phyloP scores from a whole-genome alignment of 1,140 invertebrate species.

The Brachionus rubens region DNA sequence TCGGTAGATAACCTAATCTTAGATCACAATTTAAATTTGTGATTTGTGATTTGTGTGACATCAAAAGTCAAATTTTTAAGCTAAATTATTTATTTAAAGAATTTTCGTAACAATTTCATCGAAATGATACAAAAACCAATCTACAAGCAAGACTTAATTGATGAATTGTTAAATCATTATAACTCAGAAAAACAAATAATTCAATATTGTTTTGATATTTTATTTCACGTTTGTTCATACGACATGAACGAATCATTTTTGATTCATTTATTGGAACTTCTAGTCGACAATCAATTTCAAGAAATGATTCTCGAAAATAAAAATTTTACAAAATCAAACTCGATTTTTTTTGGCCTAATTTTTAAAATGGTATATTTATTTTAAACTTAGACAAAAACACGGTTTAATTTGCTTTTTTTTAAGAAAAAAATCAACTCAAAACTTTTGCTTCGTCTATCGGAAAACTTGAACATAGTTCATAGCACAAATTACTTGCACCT shows the following conservation, averaged over 20 bases:
- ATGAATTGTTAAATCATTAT: not conserved
- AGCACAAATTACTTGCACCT: not conserved
- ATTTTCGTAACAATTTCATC: not conserved
- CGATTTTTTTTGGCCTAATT: not conserved
- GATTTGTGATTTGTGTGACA: no score
- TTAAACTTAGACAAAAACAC: no score
- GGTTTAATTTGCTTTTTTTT: no score
- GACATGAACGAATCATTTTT: slow-evolving; percentile 22
- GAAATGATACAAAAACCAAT: slow-evolving; percentile 1
- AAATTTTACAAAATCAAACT: not conserved
- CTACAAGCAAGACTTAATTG: not conserved
- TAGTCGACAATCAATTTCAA: not conserved
- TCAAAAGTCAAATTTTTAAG: no score
- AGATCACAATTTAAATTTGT: no score
- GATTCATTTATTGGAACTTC: not conserved
- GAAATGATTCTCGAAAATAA: not conserved
- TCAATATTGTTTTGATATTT: not conserved
- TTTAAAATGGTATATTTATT: no score
- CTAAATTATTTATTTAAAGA: slow-evolving; percentile 6
- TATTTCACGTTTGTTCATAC: not conserved
- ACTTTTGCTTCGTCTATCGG: not conserved
- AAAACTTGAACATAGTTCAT: slow-evolving; percentile 2
- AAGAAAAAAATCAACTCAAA: slow-evolving; percentile 25
- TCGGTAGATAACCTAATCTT: no score
- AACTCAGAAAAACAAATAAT: not conserved